Base-by-base conservation (phyloP, 2,113 vertebrate genomes). In the Sakesphorus luctuosus region DNA sequence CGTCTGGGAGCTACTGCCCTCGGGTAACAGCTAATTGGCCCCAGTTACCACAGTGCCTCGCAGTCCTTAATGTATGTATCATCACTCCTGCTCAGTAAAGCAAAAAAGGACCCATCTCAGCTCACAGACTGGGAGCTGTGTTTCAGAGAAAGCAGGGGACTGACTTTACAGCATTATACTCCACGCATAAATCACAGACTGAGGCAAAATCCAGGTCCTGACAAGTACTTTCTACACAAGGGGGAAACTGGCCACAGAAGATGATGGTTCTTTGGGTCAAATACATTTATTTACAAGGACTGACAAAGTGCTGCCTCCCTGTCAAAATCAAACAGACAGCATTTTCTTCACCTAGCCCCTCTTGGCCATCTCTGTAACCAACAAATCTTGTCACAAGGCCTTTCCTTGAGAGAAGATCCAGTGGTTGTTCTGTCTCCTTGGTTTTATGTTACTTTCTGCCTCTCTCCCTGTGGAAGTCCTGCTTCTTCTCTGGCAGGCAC, bases 11-110 rank as follows among this genome's bases (percentile, higher is more conserved):
- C 69, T 59, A 13, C 91, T 89, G 93, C 93, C 91, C 84, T 93
- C 5, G 0, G 86, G 93, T 75, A 94, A 47, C 61, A 81, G 86
- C 44, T 97, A 95, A 97, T 96, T 96, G 91, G 96, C 91, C 93
- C 86, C 66, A 47, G 96, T 75, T 77, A 78, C 65, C 59, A 33
- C 3, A 78, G 87, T 40, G 75, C 63, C 85, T 85, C 35, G 14
- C 66, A 68, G 84, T n/a, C 82, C 75, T 77, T 88, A 63, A 56
- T 83, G 63, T 86, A 56, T 83, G 63, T 86, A 90, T 76, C 82
- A 78, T 88, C 82, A 77, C 47, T 88, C 7, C 55, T 85, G 78
- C 92, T 91, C 82, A 66, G 31, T 56, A 91, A 93, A 90, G 78
- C 90, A 96, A 92, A 90, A 74, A 90, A 80, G 61, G 75, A 31